phyloP scores from a whole-genome alignment of 2,113 vertebrate species.

The Falcunculus frontatus region DNA sequence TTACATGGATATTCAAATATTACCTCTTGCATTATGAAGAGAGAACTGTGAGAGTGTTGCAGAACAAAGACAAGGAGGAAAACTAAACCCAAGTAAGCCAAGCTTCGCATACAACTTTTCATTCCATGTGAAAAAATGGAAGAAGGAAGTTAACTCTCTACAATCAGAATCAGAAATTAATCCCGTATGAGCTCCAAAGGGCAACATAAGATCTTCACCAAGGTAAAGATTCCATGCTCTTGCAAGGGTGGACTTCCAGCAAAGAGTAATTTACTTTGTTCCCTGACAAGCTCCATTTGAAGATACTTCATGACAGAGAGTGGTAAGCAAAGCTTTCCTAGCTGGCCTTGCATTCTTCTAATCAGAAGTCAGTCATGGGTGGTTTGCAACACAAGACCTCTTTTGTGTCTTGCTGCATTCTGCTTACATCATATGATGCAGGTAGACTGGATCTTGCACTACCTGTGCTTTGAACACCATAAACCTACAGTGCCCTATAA shows the following conservation, averaged over 20 bases:
- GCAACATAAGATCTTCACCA: neutral
- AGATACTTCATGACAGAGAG: neutral
- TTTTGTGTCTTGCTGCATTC: neutral
- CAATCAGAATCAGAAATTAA: neutral
- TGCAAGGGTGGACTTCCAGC: neutral
- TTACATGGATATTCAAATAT: neutral
- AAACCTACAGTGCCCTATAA: neutral
- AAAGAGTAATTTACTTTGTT: neutral
- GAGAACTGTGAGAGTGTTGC: neutral
- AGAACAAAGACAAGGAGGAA: neutral
- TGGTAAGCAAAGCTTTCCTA: neutral
- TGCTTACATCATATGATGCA: neutral
- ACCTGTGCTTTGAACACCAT: neutral
- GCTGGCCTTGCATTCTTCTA: neutral
- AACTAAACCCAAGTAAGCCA: neutral
- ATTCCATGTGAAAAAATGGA: neutral
- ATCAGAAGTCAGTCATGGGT: neutral
- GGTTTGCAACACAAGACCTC: neutral
- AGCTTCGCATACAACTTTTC: rapidly evolving
- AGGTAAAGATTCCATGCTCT: neutral
- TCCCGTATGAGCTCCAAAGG: neutral
- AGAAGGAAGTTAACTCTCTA: neutral
- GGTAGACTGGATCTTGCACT: neutral
- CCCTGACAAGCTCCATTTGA: neutral
- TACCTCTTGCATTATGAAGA: neutral